Percentiles rank a stretch among this genome's conserved stretches.
Conservation (phyloP, 2,113 vertebrate species). For the Vombatus ursinus region DNA sequence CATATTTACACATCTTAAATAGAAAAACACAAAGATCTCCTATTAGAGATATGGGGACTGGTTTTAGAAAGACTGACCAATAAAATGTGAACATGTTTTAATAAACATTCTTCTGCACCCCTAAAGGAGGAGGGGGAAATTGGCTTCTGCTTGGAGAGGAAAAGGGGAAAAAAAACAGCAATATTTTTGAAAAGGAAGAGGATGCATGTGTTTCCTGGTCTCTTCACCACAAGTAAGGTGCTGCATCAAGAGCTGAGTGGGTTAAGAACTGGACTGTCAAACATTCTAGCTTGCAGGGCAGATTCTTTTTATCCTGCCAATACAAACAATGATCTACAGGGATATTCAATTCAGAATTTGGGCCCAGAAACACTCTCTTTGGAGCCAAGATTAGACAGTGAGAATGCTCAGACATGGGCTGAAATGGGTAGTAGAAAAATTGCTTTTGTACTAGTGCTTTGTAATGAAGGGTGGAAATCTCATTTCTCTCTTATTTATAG, state of each 20-base stretch:
- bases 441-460: conserved; percentile 1
- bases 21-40: not conserved
- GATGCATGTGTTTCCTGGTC: conserved; percentile 3
- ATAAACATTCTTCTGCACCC: conserved; percentile 1
- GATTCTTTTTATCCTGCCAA: not conserved
- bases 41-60: not conserved
- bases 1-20: not conserved
- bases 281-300: not conserved
- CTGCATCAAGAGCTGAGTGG: not conserved
- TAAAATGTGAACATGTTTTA: not conserved
- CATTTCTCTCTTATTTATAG: not conserved
- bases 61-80: not conserved
- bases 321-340: not conserved
- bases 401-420: not conserved
- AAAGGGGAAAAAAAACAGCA: conserved; percentile 5
- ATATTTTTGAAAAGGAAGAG: not conserved
- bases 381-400: not conserved
- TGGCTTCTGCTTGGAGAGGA: not conserved
- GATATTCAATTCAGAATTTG: not conserved
- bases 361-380: not conserved
- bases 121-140: conserved; percentile 2
- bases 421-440: not conserved
- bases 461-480: not conserved
- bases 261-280: not conserved
- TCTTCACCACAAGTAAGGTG: not conserved